Conservation (phyloP, 2,797 vertebrate species). For the Agapornis canus region DNA sequence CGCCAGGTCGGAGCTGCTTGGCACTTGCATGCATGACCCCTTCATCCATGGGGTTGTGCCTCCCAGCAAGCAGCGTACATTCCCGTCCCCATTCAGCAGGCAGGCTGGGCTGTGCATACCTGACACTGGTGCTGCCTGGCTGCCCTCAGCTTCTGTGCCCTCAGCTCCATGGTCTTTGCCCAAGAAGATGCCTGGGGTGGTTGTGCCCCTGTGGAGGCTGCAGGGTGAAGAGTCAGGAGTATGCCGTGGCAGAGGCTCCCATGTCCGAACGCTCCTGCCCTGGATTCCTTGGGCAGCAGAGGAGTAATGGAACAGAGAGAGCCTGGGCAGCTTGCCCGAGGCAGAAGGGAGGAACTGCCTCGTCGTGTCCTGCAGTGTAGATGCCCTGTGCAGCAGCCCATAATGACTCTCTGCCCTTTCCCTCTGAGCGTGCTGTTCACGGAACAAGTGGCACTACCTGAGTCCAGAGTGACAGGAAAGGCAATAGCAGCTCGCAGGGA, state of each 20-base stretch:
- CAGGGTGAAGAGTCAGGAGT: background rate
- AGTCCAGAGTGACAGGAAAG: background rate
- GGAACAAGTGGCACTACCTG: background rate
- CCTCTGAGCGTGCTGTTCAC: fast-evolving
- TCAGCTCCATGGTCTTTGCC: background rate
- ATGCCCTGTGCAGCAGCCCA: background rate
- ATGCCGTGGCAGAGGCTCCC: fast-evolving
- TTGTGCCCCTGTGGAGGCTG: fast-evolving
- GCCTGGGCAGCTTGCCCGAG: background rate
- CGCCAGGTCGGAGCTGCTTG: background rate
- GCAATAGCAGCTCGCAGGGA: background rate
- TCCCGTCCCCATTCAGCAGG: background rate
- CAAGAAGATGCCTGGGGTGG: background rate
- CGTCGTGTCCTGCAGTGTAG: background rate
- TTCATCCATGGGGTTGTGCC: background rate
- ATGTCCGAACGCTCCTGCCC: fast-evolving
- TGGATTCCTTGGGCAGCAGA: background rate
- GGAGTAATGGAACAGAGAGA: background rate
- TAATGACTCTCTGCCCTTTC: background rate
- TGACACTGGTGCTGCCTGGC: fast-evolving
- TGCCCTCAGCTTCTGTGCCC: background rate
- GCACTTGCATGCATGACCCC: background rate
- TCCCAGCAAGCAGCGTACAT: background rate
- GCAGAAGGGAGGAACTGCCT: background rate
- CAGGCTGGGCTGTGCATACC: fast-evolving